phyloP scores from a whole-genome alignment of 2,113 vertebrate genomes.

The Carassius auratus region DNA sequence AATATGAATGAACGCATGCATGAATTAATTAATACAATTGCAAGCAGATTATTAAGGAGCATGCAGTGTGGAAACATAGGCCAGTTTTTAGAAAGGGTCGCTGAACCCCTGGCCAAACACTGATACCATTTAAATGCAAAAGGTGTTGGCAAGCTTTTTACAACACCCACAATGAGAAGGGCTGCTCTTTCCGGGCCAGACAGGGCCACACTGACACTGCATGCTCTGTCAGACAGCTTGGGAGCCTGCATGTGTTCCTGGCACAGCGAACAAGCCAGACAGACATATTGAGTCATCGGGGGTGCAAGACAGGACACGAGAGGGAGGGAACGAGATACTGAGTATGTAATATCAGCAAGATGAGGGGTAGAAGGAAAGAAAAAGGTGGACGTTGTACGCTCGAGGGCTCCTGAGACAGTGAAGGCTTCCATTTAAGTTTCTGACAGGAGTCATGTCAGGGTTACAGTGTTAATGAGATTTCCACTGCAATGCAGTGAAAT shows the following conservation, averaged over 20 bases:
- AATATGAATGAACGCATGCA: no score
- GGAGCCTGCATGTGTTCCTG: slow-evolving; percentile 23
- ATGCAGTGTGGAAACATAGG: neutral
- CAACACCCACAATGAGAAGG: neutral
- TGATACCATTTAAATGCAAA: neutral
- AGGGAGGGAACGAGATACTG: slow-evolving; percentile 22
- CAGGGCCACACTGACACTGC: neutral
- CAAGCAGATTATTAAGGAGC: neutral
- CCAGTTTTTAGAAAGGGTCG: neutral
- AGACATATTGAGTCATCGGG: slow-evolving; percentile 41
- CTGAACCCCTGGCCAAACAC: neutral
- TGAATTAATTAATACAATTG: no score
- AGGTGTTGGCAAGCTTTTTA: neutral
- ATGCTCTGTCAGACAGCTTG: slow-evolving; percentile 36
- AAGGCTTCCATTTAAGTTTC: slow-evolving; percentile 22
- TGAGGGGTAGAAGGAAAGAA: neutral
- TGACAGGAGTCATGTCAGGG: slow-evolving; percentile 23
- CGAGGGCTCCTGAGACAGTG: neutral
- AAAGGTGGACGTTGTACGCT: neutral
- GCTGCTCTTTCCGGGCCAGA: neutral
- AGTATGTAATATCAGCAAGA: slow-evolving; percentile 3
- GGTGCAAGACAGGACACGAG: slow-evolving; percentile 11
- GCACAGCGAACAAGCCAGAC: slow-evolving; percentile 20
- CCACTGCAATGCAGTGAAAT: slow-evolving; percentile 17
- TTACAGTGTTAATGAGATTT: slow-evolving; percentile 19